phyloP scores from a whole-genome alignment of 2,888 invertebrate genomes.

The Megalurothrips usitatus region DNA sequence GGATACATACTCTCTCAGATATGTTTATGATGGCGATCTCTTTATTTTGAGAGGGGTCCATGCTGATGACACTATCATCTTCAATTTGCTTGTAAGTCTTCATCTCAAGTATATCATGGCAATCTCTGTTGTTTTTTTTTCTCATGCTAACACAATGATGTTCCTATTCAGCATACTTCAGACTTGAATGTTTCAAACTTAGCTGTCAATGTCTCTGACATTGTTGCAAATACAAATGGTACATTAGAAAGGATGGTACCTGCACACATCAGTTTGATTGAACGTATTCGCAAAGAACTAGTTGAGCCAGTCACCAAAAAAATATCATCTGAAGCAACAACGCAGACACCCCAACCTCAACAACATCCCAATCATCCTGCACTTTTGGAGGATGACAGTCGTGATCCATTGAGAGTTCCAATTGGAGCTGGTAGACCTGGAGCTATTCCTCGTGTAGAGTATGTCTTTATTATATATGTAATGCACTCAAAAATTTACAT shows the following conservation, averaged over 20 bases:
- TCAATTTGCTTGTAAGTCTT: conserved; percentile 59
- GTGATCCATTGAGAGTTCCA: conserved; percentile 33
- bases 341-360: conserved; percentile 45
- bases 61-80: conserved; percentile 58
- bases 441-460: conserved; percentile 29
- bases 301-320: conserved; percentile 56
- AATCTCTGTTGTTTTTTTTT: conserved; percentile 27
- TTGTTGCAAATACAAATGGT: conserved; percentile 55
- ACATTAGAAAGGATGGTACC: conserved; percentile 61
- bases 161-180: conserved; percentile 51
- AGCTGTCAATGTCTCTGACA: conserved; percentile 55
- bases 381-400: conserved; percentile 8
- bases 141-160: conserved; percentile 9
- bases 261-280: conserved; percentile 56
- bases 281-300: conserved; percentile 59
- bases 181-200: conserved; percentile 59
- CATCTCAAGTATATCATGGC: neutral
- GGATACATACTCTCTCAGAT: conserved; percentile 67
- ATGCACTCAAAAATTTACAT: conserved; percentile 38
- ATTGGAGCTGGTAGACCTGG: neutral
- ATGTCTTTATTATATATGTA: conserved; percentile 41
- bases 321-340: conserved; percentile 49
- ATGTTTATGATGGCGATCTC: conserved; percentile 61
- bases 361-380: conserved; percentile 32
- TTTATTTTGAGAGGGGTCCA: conserved; percentile 61